A percentile compares a stretch with the other conserved stretches of the same genome.
Conservation (phyloP, 2,797 vertebrate species). For the Pelochelys cantorii region DNA sequence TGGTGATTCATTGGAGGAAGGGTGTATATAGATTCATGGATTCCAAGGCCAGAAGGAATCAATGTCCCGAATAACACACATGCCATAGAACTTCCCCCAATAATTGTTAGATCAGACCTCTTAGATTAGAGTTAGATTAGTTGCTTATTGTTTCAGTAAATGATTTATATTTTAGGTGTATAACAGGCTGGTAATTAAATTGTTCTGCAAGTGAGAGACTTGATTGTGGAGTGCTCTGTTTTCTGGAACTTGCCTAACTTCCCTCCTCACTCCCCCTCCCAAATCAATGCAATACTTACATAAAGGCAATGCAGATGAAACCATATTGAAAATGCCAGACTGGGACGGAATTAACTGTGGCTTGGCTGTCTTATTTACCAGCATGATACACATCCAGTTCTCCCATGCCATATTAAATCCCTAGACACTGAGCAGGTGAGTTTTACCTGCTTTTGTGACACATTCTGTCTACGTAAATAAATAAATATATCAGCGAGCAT, state of each 20-base stretch:
- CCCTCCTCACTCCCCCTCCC: constrained; percentile 4
- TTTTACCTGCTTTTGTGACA: constrained; percentile 65
- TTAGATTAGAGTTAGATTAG: background rate
- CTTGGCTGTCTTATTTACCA: constrained; percentile 24
- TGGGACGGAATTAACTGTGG: constrained; percentile 28
- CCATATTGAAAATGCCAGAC: constrained; percentile 56
- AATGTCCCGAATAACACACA: background rate
- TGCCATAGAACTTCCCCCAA: background rate
- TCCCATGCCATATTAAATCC: constrained; percentile 31
- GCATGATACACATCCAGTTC: background rate
- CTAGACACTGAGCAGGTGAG: constrained; percentile 22
- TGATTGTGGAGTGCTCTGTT: constrained; percentile 2
- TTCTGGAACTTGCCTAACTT: background rate
- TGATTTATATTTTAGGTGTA: constrained; percentile 45
- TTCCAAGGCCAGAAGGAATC: background rate
- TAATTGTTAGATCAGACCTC: background rate
- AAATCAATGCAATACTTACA: constrained; percentile 49
- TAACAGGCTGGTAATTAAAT: constrained; percentile 40
- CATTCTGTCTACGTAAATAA: constrained; percentile 6
- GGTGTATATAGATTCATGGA: background rate
- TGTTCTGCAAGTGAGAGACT: constrained; percentile 64
- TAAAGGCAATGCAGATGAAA: constrained; percentile 43
- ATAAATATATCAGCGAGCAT: constrained; percentile 60
- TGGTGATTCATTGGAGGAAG: constrained; percentile 44
- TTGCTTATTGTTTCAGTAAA: constrained; percentile 26